Evolutionary conservation across 1,140 invertebrate species (phyloP).

Genomic region (Macrocentrus cingulum): DNA sequence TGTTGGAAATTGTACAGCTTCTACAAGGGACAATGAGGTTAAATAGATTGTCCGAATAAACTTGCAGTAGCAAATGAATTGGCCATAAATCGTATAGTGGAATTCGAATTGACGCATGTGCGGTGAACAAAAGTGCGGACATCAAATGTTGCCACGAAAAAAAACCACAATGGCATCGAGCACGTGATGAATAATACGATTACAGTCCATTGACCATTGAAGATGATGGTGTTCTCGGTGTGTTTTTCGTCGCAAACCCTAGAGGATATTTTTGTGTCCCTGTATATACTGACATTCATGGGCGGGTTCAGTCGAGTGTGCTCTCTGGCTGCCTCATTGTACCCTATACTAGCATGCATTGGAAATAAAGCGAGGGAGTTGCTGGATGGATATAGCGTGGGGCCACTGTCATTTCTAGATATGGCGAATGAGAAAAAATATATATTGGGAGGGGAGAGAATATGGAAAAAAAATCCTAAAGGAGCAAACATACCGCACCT

Average conservation of each 20-base stretch:
- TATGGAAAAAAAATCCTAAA: conserved; percentile 30
- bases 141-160: conserved; percentile 12
- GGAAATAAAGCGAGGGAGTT: conserved; percentile 14
- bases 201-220: conserved; percentile 36
- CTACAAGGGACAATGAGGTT: no score
- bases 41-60: conserved; percentile 10
- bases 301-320: conserved; percentile 19
- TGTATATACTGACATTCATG: conserved; percentile 22
- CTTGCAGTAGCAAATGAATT: conserved; percentile 4
- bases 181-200: conserved; percentile 34
- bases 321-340: no score
- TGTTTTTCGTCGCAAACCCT: conserved; percentile 40
- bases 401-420: not conserved
- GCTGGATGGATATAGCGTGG: not conserved
- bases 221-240: conserved; percentile 25
- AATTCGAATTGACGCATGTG: conserved; percentile 6
- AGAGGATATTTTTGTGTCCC: conserved; percentile 23
- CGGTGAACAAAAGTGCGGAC: not conserved
- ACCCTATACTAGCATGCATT: conserved; percentile 23
- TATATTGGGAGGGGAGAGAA: conserved; percentile 1
- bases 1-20: not conserved
- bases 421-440: conserved; percentile 5
- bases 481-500: conserved; percentile 17
- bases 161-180: conserved; percentile 17
- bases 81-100: conserved; percentile 2